Conservation (phyloP, 1,140 invertebrate species). For the Halictus rubicundus region DNA sequence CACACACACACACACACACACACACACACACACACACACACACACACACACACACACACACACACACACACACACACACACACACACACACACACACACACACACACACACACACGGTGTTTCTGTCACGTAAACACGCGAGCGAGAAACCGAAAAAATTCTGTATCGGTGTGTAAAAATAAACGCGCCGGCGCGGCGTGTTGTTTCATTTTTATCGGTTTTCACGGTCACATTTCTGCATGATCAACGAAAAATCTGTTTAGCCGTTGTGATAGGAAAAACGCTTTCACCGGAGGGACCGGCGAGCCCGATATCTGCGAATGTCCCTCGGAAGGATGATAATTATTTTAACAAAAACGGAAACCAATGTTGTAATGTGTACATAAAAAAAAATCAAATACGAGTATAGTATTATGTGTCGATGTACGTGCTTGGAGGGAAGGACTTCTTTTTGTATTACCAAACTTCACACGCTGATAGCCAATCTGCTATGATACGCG, state of each 20-base stretch:
- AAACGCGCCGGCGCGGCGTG: not conserved
- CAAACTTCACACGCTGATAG: constrained; percentile 62
- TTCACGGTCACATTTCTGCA: constrained; percentile 49
- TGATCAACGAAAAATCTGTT: constrained; percentile 17
- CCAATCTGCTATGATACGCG: constrained; percentile 51
- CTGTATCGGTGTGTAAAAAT: not conserved
- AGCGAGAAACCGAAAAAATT: not conserved
- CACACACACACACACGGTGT: too few relatives aligned
- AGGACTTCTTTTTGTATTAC: constrained; percentile 63
- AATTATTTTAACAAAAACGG: constrained; percentile 26
- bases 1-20: too few relatives aligned
- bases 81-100: too few relatives aligned
- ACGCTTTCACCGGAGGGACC: not conserved
- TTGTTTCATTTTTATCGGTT: constrained; percentile 37
- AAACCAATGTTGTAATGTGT: constrained; percentile 36
- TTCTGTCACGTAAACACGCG: too few relatives aligned
- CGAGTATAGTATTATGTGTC: constrained; percentile 68
- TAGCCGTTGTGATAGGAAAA: constrained; percentile 15
- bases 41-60: too few relatives aligned
- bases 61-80: too few relatives aligned
- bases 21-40: too few relatives aligned
- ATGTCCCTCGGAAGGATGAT: constrained; percentile 1
- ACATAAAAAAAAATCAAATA: constrained; percentile 53
- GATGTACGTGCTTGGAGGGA: constrained; percentile 50
- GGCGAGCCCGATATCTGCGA: not conserved